Percentiles rank a stretch among this genome's conserved stretches.
Conservation (phyloP, 2,113 vertebrate species). For the Chamaetylas fuelleborni region DNA sequence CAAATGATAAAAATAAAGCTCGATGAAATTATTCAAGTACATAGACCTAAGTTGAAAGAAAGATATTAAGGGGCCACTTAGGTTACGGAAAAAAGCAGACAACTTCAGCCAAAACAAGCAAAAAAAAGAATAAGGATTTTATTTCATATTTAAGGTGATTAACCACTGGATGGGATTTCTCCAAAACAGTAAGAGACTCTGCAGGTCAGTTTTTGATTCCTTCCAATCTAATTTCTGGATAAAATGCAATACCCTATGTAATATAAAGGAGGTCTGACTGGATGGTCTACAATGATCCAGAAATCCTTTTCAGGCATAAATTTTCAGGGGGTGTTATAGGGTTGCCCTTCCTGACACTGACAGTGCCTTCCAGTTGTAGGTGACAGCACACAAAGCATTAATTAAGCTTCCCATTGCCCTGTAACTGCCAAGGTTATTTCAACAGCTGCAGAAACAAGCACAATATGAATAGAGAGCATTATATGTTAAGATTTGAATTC, state of each 20-base stretch:
- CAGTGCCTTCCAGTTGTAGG: neutral
- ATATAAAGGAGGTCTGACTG: neutral
- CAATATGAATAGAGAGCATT: neutral
- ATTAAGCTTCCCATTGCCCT: neutral
- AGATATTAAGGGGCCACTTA: neutral
- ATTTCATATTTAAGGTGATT: neutral
- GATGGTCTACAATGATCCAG: neutral
- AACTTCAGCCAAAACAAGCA: neutral
- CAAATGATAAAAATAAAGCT: neutral
- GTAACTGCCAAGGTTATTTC: neutral
- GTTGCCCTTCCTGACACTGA: neutral
- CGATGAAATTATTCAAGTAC: neutral
- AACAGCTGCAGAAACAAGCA: neutral
- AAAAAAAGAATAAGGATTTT: neutral
- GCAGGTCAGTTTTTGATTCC: neutral
- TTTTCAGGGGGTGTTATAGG: neutral
- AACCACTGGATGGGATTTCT: neutral
- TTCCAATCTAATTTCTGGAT: neutral
- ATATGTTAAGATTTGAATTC: neutral
- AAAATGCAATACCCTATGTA: neutral
- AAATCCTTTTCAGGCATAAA: neutral
- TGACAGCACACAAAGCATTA: neutral
- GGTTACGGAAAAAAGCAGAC: neutral
- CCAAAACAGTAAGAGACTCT: neutral
- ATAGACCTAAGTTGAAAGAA: neutral